Conservation (phyloP, 1,140 invertebrate species). For the Drosophila subpulchrella region DNA sequence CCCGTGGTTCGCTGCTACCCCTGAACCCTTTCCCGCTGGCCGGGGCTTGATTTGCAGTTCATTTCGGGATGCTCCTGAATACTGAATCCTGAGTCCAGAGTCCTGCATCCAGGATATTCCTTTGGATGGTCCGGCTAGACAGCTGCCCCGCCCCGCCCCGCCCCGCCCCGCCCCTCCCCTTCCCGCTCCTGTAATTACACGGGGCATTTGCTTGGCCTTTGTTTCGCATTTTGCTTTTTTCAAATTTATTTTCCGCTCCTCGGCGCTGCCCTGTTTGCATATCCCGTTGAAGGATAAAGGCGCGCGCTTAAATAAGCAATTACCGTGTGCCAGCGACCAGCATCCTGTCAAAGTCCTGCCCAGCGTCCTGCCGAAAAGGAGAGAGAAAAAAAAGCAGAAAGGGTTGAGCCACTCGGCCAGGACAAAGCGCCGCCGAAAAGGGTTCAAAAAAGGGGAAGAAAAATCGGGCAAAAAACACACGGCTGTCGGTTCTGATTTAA, state of each 20-base stretch:
- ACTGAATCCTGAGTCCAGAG: slow-evolving; percentile 10
- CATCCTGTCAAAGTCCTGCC: slow-evolving; percentile 76
- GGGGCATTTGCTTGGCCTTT: slow-evolving; percentile 73
- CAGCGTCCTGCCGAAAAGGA: slow-evolving; percentile 53
- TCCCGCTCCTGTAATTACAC: slow-evolving; percentile 66
- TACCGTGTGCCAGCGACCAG: slow-evolving; percentile 70
- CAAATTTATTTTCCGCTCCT: slow-evolving; percentile 26
- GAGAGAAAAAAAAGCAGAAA: slow-evolving; percentile 8
- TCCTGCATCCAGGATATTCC: slow-evolving; percentile 17
- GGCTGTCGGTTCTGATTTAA: slow-evolving; percentile 77
- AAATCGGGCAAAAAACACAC: slow-evolving; percentile 43
- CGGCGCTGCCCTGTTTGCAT: slow-evolving; percentile 38
- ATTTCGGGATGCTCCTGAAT: slow-evolving; percentile 56
- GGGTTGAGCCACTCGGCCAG: slow-evolving; percentile 59
- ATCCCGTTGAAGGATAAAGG: slow-evolving; percentile 73
- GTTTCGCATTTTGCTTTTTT: slow-evolving; percentile 41
- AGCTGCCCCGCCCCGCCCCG: slow-evolving; percentile 57
- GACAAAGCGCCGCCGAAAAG: slow-evolving; percentile 52
- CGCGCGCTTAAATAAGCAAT: slow-evolving; percentile 81
- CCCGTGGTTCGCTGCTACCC: slow-evolving; percentile 36
- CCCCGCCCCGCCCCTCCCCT: slow-evolving; percentile 1
- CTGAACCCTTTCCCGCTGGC: slow-evolving; percentile 8
- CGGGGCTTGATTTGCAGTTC: slow-evolving; percentile 69
- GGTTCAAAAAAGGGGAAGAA: slow-evolving; percentile 44
- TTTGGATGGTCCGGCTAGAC: slow-evolving; percentile 59